A percentile compares a stretch with the other conserved stretches of the same genome.
Conservation (phyloP, 2,113 vertebrate species). For the Antidorcas marsupialis region DNA sequence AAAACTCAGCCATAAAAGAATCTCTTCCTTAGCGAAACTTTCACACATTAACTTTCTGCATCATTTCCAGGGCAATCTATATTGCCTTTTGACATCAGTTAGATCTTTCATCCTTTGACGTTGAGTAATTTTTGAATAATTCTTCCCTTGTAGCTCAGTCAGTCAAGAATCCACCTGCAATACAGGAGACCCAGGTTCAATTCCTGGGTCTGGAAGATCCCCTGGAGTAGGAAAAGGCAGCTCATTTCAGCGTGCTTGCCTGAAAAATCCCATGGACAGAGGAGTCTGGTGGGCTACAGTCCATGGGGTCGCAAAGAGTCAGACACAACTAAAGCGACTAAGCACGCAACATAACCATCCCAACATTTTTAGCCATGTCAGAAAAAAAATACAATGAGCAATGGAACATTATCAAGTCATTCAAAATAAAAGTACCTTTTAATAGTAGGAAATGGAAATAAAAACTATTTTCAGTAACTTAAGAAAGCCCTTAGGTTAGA, state of each 20-base stretch:
- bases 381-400: not conserved
- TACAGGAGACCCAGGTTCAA: not conserved
- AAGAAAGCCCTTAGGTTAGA: not conserved
- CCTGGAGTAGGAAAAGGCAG: not conserved
- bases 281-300: not conserved
- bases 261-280: not conserved
- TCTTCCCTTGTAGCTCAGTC: not conserved
- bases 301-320: not conserved
- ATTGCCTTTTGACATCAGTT: not conserved
- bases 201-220: not conserved
- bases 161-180: not conserved
- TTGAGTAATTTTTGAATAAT: not conserved
- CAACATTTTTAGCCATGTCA: not conserved
- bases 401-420: not conserved
- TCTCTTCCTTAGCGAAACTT: not conserved
- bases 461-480: constrained; percentile 19
- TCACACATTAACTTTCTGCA: not conserved
- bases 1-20: constrained; percentile 7
- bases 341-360: not conserved
- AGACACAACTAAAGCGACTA: not conserved
- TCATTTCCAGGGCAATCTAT: not conserved
- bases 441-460: constrained; percentile 17
- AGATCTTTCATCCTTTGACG: not conserved
- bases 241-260: not conserved
- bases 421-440: constrained; percentile 24